Percentiles rank a stretch among this genome's conserved stretches.
Evolutionary conservation across 1,140 invertebrate genomes (phyloP).

Genomic region (Coelopa frigida): DNA sequence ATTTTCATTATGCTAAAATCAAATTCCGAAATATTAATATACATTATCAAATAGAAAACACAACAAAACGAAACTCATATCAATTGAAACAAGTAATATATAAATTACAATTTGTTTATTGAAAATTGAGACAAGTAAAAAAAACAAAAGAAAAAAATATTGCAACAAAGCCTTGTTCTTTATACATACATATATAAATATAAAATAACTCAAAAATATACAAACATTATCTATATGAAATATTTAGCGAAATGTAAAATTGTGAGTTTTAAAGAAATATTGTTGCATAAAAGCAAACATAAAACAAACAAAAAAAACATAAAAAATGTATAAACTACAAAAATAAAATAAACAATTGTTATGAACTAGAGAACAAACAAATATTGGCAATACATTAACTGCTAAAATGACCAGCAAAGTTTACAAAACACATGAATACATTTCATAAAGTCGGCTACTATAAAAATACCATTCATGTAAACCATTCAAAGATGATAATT

Average conservation of each 20-base stretch:
- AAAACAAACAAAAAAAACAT: no score
- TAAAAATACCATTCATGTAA: no score
- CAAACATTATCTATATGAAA: constrained; percentile 10
- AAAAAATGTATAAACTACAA: no score
- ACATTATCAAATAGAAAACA: constrained; percentile 1
- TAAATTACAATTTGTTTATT: background rate
- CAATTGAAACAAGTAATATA: background rate
- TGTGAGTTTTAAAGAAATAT: constrained; percentile 17
- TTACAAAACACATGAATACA: no score
- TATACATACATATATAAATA: constrained; percentile 15
- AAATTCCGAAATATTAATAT: constrained; percentile 5
- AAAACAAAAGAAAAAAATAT: constrained; percentile 8
- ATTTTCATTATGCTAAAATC: constrained; percentile 7
- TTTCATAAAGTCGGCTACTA: no score
- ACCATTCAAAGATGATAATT: background rate
- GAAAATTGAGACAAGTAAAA: constrained; percentile 1
- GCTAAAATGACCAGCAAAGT: no score
- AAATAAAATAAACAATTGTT: constrained; percentile 8
- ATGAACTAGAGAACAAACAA: no score
- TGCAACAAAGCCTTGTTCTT: constrained; percentile 16
- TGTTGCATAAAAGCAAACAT: constrained; percentile 16
- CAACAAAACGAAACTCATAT: constrained; percentile 1
- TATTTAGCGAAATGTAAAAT: constrained; percentile 19
- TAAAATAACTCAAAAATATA: constrained; percentile 7
- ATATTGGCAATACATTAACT: no score